Evolutionary conservation across 2,888 invertebrate genomes (phyloP), one percentile per base, ranked within the genome.

Genomic region (Psylliodes chrysocephalus): DNA sequence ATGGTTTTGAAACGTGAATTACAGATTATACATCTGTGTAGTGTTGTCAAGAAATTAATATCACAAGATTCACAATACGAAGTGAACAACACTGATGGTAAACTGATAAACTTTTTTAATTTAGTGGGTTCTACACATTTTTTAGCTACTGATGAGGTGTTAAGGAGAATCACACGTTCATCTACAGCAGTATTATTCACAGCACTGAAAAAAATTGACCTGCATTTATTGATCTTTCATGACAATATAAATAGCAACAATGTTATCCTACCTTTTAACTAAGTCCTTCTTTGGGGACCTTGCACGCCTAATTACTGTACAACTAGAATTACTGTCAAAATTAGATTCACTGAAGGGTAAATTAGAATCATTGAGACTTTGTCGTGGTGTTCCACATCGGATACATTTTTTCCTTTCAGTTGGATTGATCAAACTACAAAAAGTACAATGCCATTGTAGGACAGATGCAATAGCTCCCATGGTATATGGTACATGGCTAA

Each of bases 391-490:
- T 75, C 91, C 92, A 86, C 94, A 94, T 87, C 92, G 89, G 86
- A 91, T 87, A 84, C 94, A 94, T 86, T 88, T 90, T 76, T 88
- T 85, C 83, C 90, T 90, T 85, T 94, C 94, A 71, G 93, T 93
- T 73, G 94, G 93, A 84, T 94, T 94, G 84, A 94, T 93, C 84
- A 91, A 89, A 85, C 91, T 89, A 86, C 94, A 94, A 84, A 90
- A 88, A 83, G 89, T 89, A 87, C 94, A 94, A 86, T 93, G 91
- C 94, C 94, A 95, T 87, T 94, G 94, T 84, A 94, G 89, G 86
- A 94, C 94, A 83, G 94, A 94, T 85, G 94, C 93, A 86, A 94
- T 94, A 83, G 94, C 93, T 85, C 94, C 94, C 94, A 94, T 94
- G 82, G 82, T 85, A 81, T 77, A 78, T 82, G 81, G 83, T 82